These are phyloP conservation scores for Pseudopleuronectes americanus DNA, from an alignment of 2,797 vertebrate genomes.

Conservation along the genomic window DNA sequence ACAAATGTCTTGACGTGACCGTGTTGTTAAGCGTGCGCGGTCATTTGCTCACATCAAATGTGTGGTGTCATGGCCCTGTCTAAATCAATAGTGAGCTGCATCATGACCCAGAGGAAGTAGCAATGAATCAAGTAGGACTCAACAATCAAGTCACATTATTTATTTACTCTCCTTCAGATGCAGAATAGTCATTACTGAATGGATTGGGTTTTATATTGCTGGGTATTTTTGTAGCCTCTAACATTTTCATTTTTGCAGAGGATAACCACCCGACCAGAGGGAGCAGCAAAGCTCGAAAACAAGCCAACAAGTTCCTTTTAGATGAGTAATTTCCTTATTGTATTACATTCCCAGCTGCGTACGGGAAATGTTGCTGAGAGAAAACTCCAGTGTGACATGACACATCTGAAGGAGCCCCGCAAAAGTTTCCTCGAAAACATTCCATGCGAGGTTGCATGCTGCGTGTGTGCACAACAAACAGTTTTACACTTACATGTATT, in stretches of 20 bases:
- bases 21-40: constrained; percentile 3
- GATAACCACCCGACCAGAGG: constrained; percentile 35
- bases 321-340: constrained; percentile 76
- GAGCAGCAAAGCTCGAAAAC: constrained; percentile 51
- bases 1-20: constrained; percentile 34
- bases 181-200: background rate
- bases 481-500: constrained; percentile 49
- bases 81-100: constrained; percentile 6
- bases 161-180: constrained; percentile 5
- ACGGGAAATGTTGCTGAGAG: constrained; percentile 49
- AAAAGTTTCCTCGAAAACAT: constrained; percentile 34
- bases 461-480: constrained; percentile 20
- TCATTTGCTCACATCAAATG: constrained; percentile 11
- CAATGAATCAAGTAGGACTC: background rate
- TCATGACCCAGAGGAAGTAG: constrained; percentile 2
- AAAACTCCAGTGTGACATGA: constrained; percentile 39
- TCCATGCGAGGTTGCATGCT: constrained; percentile 34
- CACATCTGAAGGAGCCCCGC: constrained; percentile 48
- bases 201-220: background rate
- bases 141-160: constrained; percentile 1
- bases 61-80: background rate
- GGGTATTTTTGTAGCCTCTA: background rate
- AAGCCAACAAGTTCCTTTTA: constrained; percentile 62
- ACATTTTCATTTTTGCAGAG: constrained; percentile 40
- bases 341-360: constrained; percentile 73